A percentile compares a stretch with the other conserved stretches of the same genome.
Evolutionary conservation across 2,888 invertebrate species (phyloP).

Genomic region (Aphidoletes aphidimyza): DNA sequence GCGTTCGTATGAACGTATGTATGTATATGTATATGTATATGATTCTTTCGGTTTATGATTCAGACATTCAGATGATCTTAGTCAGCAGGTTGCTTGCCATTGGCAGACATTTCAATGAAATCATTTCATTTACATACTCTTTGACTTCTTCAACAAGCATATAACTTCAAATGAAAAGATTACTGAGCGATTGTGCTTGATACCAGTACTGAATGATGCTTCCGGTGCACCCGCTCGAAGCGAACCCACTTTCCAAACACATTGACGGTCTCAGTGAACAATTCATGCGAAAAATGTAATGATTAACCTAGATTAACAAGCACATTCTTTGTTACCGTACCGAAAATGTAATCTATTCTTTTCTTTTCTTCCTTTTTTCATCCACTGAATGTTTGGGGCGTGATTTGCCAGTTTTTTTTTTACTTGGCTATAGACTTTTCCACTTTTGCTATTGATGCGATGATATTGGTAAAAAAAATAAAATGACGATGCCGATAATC

Average conservation of each 20-base stretch:
- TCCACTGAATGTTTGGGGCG: no score
- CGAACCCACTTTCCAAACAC: no score
- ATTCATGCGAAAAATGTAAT: constrained; percentile 23
- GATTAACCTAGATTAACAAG: constrained; percentile 43
- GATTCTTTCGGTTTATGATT: no score
- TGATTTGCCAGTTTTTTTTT: no score
- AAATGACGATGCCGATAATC: constrained; percentile 26
- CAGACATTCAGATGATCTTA: no score
- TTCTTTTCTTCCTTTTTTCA: no score
- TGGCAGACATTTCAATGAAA: constrained; percentile 2
- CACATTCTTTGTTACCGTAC: constrained; percentile 28
- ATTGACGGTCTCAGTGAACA: no score
- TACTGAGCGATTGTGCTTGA: neutral
- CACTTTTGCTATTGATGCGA: neutral
- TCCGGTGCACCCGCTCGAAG: no score
- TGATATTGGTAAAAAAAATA: neutral
- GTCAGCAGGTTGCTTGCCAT: no score
- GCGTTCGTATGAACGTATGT: neutral
- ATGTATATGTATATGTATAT: no score
- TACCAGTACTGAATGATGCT: no score
- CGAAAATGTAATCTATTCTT: constrained; percentile 3
- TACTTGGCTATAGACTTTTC: no score
- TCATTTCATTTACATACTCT: constrained; percentile 30
- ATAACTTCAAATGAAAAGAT: neutral
- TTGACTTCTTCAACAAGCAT: neutral